Conservation (phyloP, 1,140 invertebrate genomes). For the Atta colombica region DNA sequence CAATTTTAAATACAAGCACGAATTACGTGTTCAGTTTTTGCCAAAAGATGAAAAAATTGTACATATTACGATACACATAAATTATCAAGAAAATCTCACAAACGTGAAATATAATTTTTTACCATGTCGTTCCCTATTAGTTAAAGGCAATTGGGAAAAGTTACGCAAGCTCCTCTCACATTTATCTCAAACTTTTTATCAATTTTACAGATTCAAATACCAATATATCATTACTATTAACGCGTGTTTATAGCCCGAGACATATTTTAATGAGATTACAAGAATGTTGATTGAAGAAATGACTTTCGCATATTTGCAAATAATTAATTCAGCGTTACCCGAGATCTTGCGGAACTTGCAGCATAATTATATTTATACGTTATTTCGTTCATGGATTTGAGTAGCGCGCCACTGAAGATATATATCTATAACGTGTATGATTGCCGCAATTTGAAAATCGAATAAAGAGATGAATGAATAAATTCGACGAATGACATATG, state of each 20-base stretch:
- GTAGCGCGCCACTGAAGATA: neutral
- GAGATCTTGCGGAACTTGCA: neutral
- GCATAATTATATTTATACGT: neutral
- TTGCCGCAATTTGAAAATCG: neutral
- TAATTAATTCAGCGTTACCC: neutral
- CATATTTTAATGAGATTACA: constrained; percentile 15
- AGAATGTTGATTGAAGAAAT: constrained; percentile 24
- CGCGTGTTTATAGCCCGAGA: neutral
- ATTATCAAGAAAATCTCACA: neutral
- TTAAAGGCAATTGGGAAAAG: neutral
- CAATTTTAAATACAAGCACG: too few species aligned
- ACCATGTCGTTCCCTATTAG: neutral
- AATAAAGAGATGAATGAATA: neutral
- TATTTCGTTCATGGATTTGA: neutral
- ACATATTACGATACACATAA: neutral
- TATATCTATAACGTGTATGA: neutral
- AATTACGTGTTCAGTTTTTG: neutral
- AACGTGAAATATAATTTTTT: neutral
- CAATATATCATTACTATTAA: neutral
- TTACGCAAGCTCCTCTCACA: neutral
- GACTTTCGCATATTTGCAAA: neutral
- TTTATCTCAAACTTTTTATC: neutral
- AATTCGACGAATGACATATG: neutral
- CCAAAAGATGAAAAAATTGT: neutral
- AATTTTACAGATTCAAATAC: neutral